Percentiles rank a stretch among this genome's conserved stretches.
phyloP scores from a whole-genome alignment of 2,797 vertebrate species.

The Danio choprae region DNA sequence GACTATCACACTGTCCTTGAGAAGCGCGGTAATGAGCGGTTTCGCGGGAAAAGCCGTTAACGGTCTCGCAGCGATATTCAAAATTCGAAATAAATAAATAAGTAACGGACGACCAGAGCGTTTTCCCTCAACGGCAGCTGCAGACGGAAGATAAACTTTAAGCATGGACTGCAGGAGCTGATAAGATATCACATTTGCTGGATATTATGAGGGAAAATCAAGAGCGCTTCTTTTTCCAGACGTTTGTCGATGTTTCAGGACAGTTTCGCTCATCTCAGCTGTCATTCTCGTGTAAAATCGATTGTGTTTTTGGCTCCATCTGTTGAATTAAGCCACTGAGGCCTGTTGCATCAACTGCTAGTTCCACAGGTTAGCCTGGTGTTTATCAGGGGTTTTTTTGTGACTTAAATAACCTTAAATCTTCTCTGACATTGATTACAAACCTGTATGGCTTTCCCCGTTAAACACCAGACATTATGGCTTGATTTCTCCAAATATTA shows the following conservation, averaged over 20 bases:
- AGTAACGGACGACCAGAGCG: background rate
- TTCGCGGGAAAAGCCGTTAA: constrained; percentile 17
- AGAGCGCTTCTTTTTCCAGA: background rate
- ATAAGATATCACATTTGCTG: constrained; percentile 20
- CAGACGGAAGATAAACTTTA: constrained; percentile 32
- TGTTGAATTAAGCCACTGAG: background rate
- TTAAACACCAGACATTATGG: too few relatives aligned
- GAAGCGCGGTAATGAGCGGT: constrained; percentile 39
- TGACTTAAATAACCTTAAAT: too few relatives aligned
- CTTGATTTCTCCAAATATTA: too few relatives aligned
- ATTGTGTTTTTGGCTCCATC: background rate
- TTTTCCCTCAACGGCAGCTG: constrained; percentile 12
- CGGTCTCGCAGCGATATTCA: constrained; percentile 30
- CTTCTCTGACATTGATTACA: too few relatives aligned
- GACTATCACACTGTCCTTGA: constrained; percentile 50
- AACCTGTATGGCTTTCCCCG: too few relatives aligned
- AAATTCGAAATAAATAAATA: constrained; percentile 25
- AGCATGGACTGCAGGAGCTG: background rate
- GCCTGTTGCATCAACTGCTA: background rate
- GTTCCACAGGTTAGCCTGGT: background rate
- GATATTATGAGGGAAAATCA: background rate
- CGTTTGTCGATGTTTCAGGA: background rate
- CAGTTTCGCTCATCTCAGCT: background rate
- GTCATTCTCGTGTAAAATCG: background rate
- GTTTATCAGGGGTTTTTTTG: too few relatives aligned